Evolutionary conservation across 92 coral and sea anemone genomes (phyloP).

Genomic region (Palythoa grandis): DNA sequence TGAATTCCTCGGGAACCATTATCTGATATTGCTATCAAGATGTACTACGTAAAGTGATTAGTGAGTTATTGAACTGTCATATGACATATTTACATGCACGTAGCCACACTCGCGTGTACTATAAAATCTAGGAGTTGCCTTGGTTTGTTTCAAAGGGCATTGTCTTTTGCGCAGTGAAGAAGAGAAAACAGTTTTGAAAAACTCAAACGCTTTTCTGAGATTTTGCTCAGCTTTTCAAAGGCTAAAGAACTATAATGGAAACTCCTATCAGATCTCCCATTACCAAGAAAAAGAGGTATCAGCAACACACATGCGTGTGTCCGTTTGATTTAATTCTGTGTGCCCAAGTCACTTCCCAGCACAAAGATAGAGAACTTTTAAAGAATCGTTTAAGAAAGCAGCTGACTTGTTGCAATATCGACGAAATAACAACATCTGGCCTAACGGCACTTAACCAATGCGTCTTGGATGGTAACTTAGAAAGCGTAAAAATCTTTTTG

Average conservation of each 20-base stretch:
- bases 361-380: slow-evolving; percentile 64
- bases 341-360: slow-evolving; percentile 66
- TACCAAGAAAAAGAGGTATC: slow-evolving; percentile 23
- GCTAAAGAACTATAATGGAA: slow-evolving; percentile 1
- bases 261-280: background rate
- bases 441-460: slow-evolving; percentile 95
- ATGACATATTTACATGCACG: background rate
- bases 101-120: background rate
- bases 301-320: slow-evolving; percentile 23
- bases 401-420: slow-evolving; percentile 75
- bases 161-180: background rate
- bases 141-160: background rate
- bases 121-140: background rate
- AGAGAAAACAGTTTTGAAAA: background rate
- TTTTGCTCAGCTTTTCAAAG: background rate
- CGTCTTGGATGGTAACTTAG: slow-evolving; percentile 88
- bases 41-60: slow-evolving; percentile 6
- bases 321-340: slow-evolving; percentile 74
- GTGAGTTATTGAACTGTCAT: background rate
- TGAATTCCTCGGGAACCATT: background rate
- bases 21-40: slow-evolving; percentile 4
- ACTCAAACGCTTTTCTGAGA: background rate
- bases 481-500: slow-evolving; percentile 78
- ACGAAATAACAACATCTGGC: slow-evolving; percentile 89
- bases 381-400: slow-evolving; percentile 72